Conservation (phyloP, 2,113 vertebrate genomes). For the Passer domesticus region DNA sequence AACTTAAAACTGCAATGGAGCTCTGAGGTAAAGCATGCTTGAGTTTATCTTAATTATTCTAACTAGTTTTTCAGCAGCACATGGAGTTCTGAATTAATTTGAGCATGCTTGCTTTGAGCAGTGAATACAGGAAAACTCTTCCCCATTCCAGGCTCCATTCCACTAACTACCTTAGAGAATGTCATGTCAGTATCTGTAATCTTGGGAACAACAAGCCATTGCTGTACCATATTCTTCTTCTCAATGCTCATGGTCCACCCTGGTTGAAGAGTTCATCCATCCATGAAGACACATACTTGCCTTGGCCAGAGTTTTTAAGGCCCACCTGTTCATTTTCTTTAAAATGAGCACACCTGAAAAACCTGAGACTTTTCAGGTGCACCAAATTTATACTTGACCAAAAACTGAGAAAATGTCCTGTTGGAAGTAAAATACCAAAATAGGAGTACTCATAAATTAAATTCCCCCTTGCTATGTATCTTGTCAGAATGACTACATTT, state of each 20-base stretch:
- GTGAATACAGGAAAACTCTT: not conserved
- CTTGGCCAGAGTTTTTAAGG: not conserved
- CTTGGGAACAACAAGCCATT: not conserved
- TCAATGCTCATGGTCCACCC: not conserved
- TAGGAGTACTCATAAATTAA: not conserved
- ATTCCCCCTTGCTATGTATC: not conserved
- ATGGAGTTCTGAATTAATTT: not conserved
- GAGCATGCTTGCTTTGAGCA: not conserved
- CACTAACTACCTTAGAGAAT: not conserved
- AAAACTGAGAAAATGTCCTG: not conserved
- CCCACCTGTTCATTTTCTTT: not conserved
- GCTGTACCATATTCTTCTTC: not conserved
- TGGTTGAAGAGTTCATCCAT: not conserved
- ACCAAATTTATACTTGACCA: not conserved
- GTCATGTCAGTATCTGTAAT: not conserved
- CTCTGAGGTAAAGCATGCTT: not conserved
- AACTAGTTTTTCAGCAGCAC: not conserved
- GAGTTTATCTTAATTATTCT: not conserved
- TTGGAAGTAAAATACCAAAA: not conserved
- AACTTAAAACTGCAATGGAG: not conserved
- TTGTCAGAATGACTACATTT: not conserved
- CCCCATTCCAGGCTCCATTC: not conserved
- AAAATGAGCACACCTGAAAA: not conserved
- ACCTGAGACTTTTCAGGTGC: not conserved
- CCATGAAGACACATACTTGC: not conserved